Evolutionary conservation across 1,140 invertebrate genomes (phyloP).

Genomic region (Bombus superbus): DNA sequence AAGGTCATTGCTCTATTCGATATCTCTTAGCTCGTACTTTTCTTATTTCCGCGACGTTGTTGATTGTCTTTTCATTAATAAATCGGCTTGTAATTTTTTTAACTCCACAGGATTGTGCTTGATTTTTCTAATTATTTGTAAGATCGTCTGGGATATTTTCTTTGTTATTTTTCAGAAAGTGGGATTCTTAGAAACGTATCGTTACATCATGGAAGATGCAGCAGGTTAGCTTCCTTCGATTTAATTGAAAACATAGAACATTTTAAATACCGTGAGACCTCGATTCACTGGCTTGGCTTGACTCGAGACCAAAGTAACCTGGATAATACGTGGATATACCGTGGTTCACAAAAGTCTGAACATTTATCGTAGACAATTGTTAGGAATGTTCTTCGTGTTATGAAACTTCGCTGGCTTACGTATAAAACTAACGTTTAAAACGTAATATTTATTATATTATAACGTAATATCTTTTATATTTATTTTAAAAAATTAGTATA

Average conservation of each 20-base stretch:
- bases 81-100: background rate
- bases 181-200: constrained; percentile 71
- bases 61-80: no score
- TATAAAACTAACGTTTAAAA: no score
- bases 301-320: background rate
- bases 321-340: no score
- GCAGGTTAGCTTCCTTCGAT: constrained; percentile 70
- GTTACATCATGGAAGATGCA: constrained; percentile 73
- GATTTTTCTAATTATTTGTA: background rate
- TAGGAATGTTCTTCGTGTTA: no score
- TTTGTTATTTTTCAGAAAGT: constrained; percentile 61
- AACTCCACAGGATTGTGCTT: background rate
- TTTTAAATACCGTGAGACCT: background rate
- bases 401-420: background rate
- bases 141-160: background rate
- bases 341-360: no score
- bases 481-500: background rate
- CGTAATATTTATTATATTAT: no score
- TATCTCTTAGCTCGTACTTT: background rate
- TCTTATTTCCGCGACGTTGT: no score
- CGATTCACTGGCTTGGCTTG: no score
- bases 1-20: no score
- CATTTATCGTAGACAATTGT: no score
- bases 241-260: background rate
- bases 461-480: no score